A percentile compares a stretch with the other conserved stretches of the same genome.
These are phyloP conservation scores for Papilio glaucus DNA, from an alignment of 1,140 invertebrate genomes.

Conservation along the genomic window DNA sequence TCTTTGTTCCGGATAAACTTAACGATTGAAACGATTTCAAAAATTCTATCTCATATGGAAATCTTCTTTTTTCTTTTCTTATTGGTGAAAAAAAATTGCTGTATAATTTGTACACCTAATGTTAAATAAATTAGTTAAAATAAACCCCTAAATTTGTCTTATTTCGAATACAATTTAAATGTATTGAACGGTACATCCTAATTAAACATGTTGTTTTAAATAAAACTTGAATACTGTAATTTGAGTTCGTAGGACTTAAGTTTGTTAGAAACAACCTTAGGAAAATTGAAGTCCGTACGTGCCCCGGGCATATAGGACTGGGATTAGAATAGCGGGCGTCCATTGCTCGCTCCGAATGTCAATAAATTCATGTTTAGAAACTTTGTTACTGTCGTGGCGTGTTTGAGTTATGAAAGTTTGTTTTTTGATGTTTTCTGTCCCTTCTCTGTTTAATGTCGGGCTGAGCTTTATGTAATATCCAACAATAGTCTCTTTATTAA, in stretches of 20 bases:
- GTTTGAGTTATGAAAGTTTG: constrained; percentile 35
- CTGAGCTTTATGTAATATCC: neutral
- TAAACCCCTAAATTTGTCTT: too few relatives aligned
- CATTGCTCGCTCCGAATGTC: constrained; percentile 27
- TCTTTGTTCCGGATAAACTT: too few relatives aligned
- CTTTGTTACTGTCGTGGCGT: constrained; percentile 13
- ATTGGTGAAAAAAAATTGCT: too few relatives aligned
- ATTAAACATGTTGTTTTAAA: neutral
- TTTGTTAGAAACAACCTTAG: constrained; percentile 25
- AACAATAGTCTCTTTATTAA: constrained; percentile 7
- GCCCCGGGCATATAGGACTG: constrained; percentile 28
- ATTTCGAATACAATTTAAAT: too few relatives aligned
- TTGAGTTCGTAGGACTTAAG: constrained; percentile 16
- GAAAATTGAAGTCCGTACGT: constrained; percentile 36
- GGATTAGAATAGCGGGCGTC: constrained; percentile 33
- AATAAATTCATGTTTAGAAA: constrained; percentile 37
- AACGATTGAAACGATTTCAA: too few relatives aligned
- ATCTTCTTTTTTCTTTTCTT: too few relatives aligned
- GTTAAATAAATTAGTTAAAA: too few relatives aligned
- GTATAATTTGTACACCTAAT: too few relatives aligned
- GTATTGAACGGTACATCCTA: too few relatives aligned
- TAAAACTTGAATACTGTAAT: neutral
- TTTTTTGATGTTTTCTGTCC: constrained; percentile 38
- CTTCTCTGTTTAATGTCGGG: constrained; percentile 22
- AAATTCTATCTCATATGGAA: too few relatives aligned